Percentiles rank a stretch among this genome's conserved stretches.
Conservation (phyloP, 2,113 vertebrate genomes). For the Hemichromis elongatus region DNA sequence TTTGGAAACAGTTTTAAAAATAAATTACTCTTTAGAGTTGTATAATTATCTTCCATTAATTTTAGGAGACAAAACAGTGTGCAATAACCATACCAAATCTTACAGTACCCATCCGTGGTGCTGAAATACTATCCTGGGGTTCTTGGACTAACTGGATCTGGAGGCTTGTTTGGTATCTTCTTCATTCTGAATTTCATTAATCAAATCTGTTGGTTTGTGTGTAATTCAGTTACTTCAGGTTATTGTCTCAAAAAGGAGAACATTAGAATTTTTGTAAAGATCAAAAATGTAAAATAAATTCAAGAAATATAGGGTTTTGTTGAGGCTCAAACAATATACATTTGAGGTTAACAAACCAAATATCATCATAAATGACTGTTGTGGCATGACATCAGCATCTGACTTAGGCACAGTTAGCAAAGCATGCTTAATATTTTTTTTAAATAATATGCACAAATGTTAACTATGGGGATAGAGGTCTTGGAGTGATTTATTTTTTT, state of each 20-base stretch:
- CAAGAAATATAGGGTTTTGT: background rate
- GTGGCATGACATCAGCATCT: background rate
- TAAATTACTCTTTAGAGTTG: background rate
- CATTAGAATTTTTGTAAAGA: background rate
- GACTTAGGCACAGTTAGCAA: background rate
- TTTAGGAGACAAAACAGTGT: background rate
- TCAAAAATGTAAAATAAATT: background rate
- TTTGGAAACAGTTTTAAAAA: background rate
- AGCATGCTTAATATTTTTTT: background rate
- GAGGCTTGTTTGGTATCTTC: background rate
- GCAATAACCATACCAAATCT: background rate
- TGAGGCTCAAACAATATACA: background rate
- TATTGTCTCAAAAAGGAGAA: background rate
- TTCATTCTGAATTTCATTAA: background rate
- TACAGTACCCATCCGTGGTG: background rate
- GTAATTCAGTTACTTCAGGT: background rate
- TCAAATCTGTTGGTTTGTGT: background rate
- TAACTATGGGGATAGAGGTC: background rate
- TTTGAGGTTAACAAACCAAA: background rate
- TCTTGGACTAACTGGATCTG: background rate
- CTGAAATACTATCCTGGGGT: too few relatives aligned
- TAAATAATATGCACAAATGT: background rate
- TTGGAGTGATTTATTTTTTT: slow-evolving; percentile 42
- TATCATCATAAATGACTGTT: background rate
- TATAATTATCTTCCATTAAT: background rate